phyloP scores from a whole-genome alignment of 1,140 invertebrate species.

The Drosophila murphyi region DNA sequence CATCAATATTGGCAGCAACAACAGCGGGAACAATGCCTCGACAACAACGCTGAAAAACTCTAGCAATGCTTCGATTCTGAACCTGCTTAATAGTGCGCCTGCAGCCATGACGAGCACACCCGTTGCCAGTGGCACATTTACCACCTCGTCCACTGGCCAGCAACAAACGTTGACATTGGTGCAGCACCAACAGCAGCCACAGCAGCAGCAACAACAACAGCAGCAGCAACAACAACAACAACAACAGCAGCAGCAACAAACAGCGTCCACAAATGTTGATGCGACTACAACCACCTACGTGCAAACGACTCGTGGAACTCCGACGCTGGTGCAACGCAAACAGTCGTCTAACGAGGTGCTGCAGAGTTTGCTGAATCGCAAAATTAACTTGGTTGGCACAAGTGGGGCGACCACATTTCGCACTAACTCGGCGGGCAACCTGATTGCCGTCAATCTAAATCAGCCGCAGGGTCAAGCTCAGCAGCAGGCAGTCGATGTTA shows the following conservation, averaged over 20 bases:
- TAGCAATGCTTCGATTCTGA: slow-evolving; percentile 89
- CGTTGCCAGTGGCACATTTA: slow-evolving; percentile 83
- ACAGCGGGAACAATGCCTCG: slow-evolving; percentile 54
- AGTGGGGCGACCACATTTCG: slow-evolving; percentile 71
- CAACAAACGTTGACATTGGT: slow-evolving; percentile 68
- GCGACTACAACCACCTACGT: slow-evolving; percentile 67
- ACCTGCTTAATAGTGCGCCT: slow-evolving; percentile 90
- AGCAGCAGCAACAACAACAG: slow-evolving; percentile 62
- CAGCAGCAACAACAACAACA: slow-evolving; percentile 56
- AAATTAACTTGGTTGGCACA: slow-evolving; percentile 70
- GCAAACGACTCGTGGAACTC: slow-evolving; percentile 67
- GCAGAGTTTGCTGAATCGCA: slow-evolving; percentile 78
- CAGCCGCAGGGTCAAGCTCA: slow-evolving; percentile 52
- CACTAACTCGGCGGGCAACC: slow-evolving; percentile 84
- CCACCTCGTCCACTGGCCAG: slow-evolving; percentile 77
- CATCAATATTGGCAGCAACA: slow-evolving; percentile 39
- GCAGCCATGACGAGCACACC: slow-evolving; percentile 87
- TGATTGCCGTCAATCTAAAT: slow-evolving; percentile 85
- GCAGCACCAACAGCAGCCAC: slow-evolving; percentile 63
- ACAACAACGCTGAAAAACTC: slow-evolving; percentile 84
- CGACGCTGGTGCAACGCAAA: slow-evolving; percentile 66
- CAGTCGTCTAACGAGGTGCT: slow-evolving; percentile 77
- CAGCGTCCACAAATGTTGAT: slow-evolving; percentile 44
- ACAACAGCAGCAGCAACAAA: slow-evolving; percentile 55
- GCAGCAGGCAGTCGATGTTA: slow-evolving; percentile 50